These are phyloP conservation scores for Paedocypris sp. DNA, from an alignment of 2,113 vertebrate genomes.

Conservation along the genomic window DNA sequence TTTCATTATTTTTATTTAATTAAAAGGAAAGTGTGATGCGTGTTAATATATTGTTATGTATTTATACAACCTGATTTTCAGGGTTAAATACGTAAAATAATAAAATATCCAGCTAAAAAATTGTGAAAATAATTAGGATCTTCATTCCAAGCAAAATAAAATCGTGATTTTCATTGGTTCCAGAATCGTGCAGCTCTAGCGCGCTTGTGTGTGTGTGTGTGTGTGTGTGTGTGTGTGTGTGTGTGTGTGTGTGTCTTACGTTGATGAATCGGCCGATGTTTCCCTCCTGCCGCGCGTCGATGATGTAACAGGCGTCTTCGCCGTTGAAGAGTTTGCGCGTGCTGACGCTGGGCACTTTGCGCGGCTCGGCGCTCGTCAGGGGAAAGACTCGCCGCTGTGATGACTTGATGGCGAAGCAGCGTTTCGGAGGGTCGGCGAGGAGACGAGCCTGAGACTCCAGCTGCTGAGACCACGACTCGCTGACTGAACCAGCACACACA, in stretches of 20 bases:
- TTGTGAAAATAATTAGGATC: too few species aligned
- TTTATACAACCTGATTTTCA: too few species aligned
- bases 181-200: too few species aligned
- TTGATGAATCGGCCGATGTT: constrained; percentile 81
- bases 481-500: not conserved
- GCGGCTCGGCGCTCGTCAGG: constrained; percentile 37
- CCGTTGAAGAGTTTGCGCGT: constrained; percentile 73
- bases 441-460: constrained; percentile 44
- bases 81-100: too few species aligned
- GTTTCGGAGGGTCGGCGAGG: too few species aligned
- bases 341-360: not conserved
- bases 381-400: constrained; percentile 70
- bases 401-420: constrained; percentile 72
- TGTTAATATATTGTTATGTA: too few species aligned
- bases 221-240: not conserved
- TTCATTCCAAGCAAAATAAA: too few species aligned
- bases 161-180: too few species aligned
- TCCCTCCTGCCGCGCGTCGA: constrained; percentile 74
- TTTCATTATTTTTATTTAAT: too few species aligned
- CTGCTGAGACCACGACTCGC: constrained; percentile 28
- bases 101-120: too few species aligned
- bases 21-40: too few species aligned
- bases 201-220: too few species aligned
- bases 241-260: constrained; percentile 51
- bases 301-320: constrained; percentile 75